Conservation (phyloP, 2,797 vertebrate genomes). For the Rhinoraja longicauda region DNA sequence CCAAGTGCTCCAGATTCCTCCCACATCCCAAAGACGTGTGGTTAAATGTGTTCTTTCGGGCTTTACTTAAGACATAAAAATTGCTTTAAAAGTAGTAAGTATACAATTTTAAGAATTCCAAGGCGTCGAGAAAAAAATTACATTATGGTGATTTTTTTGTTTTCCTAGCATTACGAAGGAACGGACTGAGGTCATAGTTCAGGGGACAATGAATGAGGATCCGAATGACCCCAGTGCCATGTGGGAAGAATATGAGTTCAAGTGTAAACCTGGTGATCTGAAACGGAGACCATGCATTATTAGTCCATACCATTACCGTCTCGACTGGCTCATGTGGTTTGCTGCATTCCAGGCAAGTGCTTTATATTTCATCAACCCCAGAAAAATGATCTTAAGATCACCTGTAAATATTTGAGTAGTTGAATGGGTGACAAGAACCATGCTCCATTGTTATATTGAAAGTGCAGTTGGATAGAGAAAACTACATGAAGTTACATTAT, state of each 20-base stretch:
- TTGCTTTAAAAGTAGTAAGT: background rate
- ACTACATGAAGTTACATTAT: background rate
- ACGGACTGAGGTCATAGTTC: conserved; percentile 81
- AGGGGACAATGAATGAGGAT: conserved; percentile 76
- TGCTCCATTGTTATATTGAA: background rate
- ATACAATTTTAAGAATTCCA: background rate
- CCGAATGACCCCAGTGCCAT: conserved; percentile 63
- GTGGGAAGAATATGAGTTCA: conserved; percentile 91
- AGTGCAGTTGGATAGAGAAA: background rate
- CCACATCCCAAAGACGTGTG: too few species aligned
- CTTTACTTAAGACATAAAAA: background rate
- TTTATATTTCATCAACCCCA: background rate
- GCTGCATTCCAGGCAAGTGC: conserved; percentile 81
- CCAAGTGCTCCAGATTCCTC: too few species aligned
- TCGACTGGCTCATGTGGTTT: conserved; percentile 99
- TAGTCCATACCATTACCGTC: conserved; percentile 85
- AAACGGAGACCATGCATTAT: conserved; percentile 72
- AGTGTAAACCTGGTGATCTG: conserved; percentile 81
- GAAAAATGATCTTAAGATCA: background rate
- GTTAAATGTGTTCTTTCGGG: too few species aligned
- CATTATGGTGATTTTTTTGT: background rate
- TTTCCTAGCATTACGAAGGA: conserved; percentile 78
- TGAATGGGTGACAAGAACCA: background rate
- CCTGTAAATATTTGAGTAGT: background rate
- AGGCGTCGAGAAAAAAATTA: background rate